Percentiles rank a stretch among this genome's conserved stretches.
Evolutionary conservation across 64 coral and sea anemone genomes (phyloP).

Genomic region (Dendrophyllia cribrosa): DNA sequence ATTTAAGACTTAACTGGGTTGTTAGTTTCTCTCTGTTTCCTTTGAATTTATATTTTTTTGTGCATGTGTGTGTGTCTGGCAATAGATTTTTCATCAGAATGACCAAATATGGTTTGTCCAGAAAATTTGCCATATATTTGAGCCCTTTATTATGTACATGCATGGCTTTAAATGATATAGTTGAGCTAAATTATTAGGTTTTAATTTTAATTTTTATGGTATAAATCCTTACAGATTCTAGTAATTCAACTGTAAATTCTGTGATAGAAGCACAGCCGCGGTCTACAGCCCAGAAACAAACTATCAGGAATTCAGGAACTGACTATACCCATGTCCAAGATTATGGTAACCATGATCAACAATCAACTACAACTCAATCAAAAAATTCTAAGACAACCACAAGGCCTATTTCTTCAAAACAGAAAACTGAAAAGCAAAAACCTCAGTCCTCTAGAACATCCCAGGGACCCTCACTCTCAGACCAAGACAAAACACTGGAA

Average conservation of each 20-base stretch:
- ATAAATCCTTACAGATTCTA: not conserved
- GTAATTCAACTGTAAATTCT: not conserved
- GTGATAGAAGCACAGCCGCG: not conserved
- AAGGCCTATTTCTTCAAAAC: not conserved
- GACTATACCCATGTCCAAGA: not conserved
- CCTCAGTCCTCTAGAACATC: not conserved
- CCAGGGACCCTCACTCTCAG: not conserved
- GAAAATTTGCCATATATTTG: too few species aligned
- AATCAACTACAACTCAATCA: not conserved
- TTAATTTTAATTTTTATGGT: too few species aligned
- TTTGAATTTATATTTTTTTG: too few species aligned
- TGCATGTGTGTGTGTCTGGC: too few species aligned
- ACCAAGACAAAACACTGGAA: conserved; percentile 21
- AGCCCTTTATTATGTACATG: too few species aligned
- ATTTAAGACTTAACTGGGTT: too few species aligned
- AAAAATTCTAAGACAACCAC: not conserved
- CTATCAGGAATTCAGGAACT: not conserved
- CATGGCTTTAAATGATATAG: too few species aligned
- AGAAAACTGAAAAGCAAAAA: not conserved
- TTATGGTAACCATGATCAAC: not conserved
- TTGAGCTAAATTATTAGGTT: too few species aligned
- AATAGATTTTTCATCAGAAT: too few species aligned
- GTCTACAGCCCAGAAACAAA: not conserved
- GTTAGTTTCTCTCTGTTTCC: too few species aligned
- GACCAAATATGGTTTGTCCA: too few species aligned